phyloP scores from a whole-genome alignment of 2,113 vertebrate species.

The Brienomyrus longianalis region DNA sequence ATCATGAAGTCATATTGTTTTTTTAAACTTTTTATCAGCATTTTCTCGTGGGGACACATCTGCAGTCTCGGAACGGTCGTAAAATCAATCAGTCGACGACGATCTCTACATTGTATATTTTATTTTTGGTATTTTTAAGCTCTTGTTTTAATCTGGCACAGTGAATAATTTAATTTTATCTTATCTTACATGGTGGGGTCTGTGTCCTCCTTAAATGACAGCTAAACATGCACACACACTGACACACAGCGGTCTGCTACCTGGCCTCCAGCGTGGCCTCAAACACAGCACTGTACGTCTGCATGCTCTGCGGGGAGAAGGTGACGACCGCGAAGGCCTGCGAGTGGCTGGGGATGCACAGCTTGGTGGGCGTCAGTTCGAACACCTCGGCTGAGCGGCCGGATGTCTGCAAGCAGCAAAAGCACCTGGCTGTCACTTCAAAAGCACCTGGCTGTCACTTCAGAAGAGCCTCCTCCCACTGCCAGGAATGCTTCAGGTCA shows the following conservation, averaged over 20 bases:
- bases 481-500: background rate
- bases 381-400: conserved; percentile 57
- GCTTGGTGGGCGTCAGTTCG: conserved; percentile 55
- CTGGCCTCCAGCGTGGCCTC: conserved; percentile 68
- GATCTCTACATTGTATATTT: background rate
- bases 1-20: no score
- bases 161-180: background rate
- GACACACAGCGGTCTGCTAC: conserved; percentile 44
- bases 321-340: conserved; percentile 62
- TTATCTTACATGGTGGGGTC: background rate
- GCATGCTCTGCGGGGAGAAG: conserved; percentile 70
- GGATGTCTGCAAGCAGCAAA: conserved; percentile 41
- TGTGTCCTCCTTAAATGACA: background rate
- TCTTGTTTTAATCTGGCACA: background rate
- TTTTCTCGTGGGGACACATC: no score
- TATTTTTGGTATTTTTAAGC: background rate
- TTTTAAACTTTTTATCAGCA: no score
- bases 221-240: background rate
- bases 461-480: background rate
- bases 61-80: no score
- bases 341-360: conserved; percentile 62
- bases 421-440: background rate
- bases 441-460: background rate
- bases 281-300: conserved; percentile 69
- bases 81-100: no score